Evolutionary conservation across 2,888 invertebrate species (phyloP).

Genomic region (Agonum fuliginosum): DNA sequence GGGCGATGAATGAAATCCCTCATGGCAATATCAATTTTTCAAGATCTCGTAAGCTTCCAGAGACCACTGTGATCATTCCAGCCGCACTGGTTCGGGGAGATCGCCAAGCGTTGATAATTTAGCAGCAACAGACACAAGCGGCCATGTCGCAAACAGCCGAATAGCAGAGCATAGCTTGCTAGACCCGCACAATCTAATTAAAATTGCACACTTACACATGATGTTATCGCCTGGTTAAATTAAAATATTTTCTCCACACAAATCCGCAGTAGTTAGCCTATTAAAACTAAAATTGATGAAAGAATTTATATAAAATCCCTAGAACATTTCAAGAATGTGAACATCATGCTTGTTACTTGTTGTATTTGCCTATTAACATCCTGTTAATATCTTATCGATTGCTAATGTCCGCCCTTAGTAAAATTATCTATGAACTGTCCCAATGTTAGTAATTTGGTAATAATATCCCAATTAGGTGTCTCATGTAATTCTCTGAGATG

Average conservation of each 20-base stretch:
- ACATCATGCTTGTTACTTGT: too few species aligned
- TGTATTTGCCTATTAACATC: too few species aligned
- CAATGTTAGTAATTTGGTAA: too few species aligned
- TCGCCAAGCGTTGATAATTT: slow-evolving; percentile 44
- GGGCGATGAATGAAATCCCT: slow-evolving; percentile 43
- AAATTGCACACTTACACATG: slow-evolving; percentile 39
- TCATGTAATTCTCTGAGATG: too few species aligned
- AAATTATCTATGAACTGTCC: too few species aligned
- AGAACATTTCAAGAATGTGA: too few species aligned
- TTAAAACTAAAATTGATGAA: too few species aligned
- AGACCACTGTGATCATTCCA: slow-evolving; percentile 53
- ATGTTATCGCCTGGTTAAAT: slow-evolving; percentile 1
- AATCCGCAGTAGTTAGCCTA: not conserved
- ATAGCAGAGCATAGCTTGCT: not conserved
- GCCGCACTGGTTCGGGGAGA: slow-evolving; percentile 33
- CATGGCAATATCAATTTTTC: slow-evolving; percentile 52
- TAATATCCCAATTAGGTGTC: too few species aligned
- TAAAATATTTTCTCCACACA: slow-evolving; percentile 22
- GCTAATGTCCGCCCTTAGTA: too few species aligned
- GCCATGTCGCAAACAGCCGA: slow-evolving; percentile 29
- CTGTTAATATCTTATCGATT: too few species aligned
- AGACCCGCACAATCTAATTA: slow-evolving; percentile 37
- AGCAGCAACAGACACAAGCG: slow-evolving; percentile 29
- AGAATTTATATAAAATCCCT: too few species aligned
- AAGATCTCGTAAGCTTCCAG: slow-evolving; percentile 55